These are phyloP conservation scores for Carpatolechia fugitivella DNA, from an alignment of 2,888 invertebrate species.

Conservation along the genomic window DNA sequence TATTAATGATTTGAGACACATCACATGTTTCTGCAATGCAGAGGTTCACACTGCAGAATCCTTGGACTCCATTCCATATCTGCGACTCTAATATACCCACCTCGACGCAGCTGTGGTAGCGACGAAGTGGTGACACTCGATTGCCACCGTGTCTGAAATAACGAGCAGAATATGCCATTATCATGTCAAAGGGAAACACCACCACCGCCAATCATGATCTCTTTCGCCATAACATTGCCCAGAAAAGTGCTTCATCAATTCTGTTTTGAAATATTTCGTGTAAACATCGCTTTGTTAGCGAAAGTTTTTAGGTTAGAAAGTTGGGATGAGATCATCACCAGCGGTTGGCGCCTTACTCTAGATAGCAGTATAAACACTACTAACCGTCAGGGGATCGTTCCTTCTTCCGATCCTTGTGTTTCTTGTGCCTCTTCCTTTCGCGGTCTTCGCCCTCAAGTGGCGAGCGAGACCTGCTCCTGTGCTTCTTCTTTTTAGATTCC, in stretches of 20 bases:
- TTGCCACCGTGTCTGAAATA: constrained; percentile 76
- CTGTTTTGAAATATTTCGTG: neutral
- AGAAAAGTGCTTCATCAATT: constrained; percentile 9
- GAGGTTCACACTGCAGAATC: too few relatives aligned
- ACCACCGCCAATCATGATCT: constrained; percentile 50
- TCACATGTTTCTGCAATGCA: too few relatives aligned
- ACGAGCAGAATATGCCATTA: constrained; percentile 78
- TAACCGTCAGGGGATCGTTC: constrained; percentile 80
- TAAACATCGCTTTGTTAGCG: neutral
- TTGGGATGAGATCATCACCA: constrained; percentile 43
- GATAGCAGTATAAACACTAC: constrained; percentile 38
- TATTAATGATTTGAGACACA: too few relatives aligned
- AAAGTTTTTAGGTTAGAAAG: neutral
- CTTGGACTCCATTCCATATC: neutral
- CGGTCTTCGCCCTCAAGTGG: constrained; percentile 78
- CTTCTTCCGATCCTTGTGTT: constrained; percentile 77
- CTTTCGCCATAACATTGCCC: constrained; percentile 15
- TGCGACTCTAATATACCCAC: constrained; percentile 45
- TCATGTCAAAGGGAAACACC: constrained; percentile 52
- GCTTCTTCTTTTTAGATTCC: constrained; percentile 84
- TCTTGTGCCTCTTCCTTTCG: constrained; percentile 71
- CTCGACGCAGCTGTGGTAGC: constrained; percentile 47
- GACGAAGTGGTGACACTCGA: constrained; percentile 58
- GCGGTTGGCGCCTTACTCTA: constrained; percentile 39
- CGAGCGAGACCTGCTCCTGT: constrained; percentile 79